Evolutionary conservation across 1,140 invertebrate species (phyloP), one percentile per base, ranked within the genome.

Genomic region (Euwallacea similis): DNA sequence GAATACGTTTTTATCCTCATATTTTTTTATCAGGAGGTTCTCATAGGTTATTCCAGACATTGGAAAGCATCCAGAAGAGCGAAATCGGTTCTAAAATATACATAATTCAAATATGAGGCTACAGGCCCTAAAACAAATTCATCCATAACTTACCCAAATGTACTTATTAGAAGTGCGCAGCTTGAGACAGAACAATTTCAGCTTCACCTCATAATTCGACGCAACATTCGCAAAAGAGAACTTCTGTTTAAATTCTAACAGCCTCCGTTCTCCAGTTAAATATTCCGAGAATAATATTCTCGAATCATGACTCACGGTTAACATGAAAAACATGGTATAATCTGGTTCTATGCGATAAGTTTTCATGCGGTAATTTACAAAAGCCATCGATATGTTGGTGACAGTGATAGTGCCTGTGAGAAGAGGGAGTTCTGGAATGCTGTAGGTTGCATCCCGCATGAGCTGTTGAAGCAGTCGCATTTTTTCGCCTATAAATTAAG

Each of bases 171-270:
- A 60, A 1, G 67, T 71, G 3, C 54, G n/a, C 21, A 71, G 13
- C 10, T 21, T 71, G 10, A 74, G 50, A 16, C 58, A 71, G 54
- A 63, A 74, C n/a, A 74, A 42, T 66, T 71, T 55, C 9, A 70
- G 46, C 42, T 68, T 62, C 16, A 74, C 68, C 16, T 68, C 46
- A 59, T 71, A 74, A 46, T 71, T 63, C 7, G 66, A 58, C 42
- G 59, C 15, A 3, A 74, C 44, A 59, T 71, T 42, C 6, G 13
- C 41, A 6, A 74, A 41, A 7, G 50, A 59, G 21, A 59, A 68
- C 7, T 33, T 46, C 42, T 59, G 41, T 7, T 58, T 41, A 15
- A 71, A 74, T 15, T 8, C 21, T 7, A 74, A 11, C 1, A 54
- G 65, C 9, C 66, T 33, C 10, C 33, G 41, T 53, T 63, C 47